A percentile compares a stretch with the other conserved stretches of the same genome.
phyloP scores from a whole-genome alignment of 2,113 vertebrate species.

The Cyprinodon tularosa region DNA sequence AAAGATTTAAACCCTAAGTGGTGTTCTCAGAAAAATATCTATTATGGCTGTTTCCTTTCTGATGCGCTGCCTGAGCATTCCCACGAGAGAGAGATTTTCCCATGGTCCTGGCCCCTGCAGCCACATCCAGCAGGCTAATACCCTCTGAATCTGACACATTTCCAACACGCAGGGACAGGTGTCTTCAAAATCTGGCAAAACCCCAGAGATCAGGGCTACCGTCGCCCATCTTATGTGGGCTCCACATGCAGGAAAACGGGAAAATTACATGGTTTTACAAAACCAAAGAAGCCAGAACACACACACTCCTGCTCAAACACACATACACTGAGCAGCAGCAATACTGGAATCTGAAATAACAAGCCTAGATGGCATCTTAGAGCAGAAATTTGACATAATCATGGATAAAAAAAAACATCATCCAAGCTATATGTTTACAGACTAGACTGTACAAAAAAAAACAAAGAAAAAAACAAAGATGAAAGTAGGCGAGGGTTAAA shows the following conservation, averaged over 20 bases:
- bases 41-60: slow-evolving; percentile 15
- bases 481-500: background rate
- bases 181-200: slow-evolving; percentile 58
- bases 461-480: background rate
- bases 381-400: slow-evolving; percentile 37
- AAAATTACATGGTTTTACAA: slow-evolving; percentile 73
- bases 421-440: background rate
- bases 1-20: background rate
- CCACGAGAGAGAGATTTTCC: slow-evolving; percentile 58
- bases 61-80: slow-evolving; percentile 31
- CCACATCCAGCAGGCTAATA: slow-evolving; percentile 64
- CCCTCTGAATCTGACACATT: slow-evolving; percentile 62
- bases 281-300: slow-evolving; percentile 68
- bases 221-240: slow-evolving; percentile 23
- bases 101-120: slow-evolving; percentile 55
- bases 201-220: slow-evolving; percentile 47
- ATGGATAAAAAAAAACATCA: slow-evolving; percentile 4
- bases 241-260: slow-evolving; percentile 40
- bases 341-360: slow-evolving; percentile 53
- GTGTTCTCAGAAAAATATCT: slow-evolving; percentile 34
- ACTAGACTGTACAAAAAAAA: background rate
- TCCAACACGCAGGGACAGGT: slow-evolving; percentile 67
- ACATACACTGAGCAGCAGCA: slow-evolving; percentile 18
- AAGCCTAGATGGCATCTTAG: slow-evolving; percentile 33
- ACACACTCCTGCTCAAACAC: slow-evolving; percentile 34